A percentile compares a stretch with the other conserved stretches of the same genome.
Conservation (phyloP, 2,113 vertebrate genomes). For the Gymnarchus niloticus region DNA sequence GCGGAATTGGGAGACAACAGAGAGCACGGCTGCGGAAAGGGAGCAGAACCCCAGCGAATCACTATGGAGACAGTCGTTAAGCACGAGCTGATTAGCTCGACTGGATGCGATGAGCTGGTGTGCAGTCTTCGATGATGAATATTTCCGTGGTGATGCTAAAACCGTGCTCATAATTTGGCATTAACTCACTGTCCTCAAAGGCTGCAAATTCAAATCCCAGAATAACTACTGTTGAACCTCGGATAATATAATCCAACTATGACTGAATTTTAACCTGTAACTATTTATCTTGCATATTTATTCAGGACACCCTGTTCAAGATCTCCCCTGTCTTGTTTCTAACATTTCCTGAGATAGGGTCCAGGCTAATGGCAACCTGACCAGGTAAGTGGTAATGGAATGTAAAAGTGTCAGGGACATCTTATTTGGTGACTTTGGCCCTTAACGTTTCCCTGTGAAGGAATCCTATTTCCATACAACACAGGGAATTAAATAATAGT, state of each 20-base stretch:
- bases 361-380: too few relatives aligned
- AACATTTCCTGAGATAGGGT: too few relatives aligned
- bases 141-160: too few relatives aligned
- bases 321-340: too few relatives aligned
- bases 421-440: slow-evolving; percentile 63
- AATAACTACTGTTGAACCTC: neutral
- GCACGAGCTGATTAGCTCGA: too few relatives aligned
- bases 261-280: too few relatives aligned
- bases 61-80: neutral
- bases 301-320: too few relatives aligned
- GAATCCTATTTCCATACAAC: slow-evolving; percentile 59
- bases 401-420: slow-evolving; percentile 38
- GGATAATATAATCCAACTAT: too few relatives aligned
- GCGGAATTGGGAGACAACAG: neutral
- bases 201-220: neutral
- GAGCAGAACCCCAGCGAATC: neutral
- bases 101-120: too few relatives aligned
- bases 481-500: slow-evolving; percentile 59
- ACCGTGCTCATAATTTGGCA: neutral
- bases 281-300: too few relatives aligned
- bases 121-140: too few relatives aligned
- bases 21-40: neutral
- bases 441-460: slow-evolving; percentile 61
- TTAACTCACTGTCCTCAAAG: neutral
- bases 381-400: too few relatives aligned